These are phyloP conservation scores for Decapterus maruadsi DNA, from an alignment of 2,797 vertebrate genomes.

Conservation along the genomic window DNA sequence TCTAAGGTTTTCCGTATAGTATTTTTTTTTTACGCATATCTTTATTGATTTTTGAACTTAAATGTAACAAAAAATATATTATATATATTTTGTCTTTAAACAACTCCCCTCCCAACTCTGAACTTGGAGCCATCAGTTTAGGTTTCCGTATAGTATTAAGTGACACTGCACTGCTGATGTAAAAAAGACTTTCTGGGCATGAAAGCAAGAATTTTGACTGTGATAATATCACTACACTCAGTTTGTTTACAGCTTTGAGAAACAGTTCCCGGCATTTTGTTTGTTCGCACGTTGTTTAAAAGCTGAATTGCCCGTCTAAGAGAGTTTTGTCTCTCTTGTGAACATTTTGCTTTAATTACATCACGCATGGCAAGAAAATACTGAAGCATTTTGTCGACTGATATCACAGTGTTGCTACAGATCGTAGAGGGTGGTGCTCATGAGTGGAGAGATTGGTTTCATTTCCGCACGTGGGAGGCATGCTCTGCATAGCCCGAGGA, in stretches of 20 bases:
- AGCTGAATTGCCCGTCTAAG: neutral
- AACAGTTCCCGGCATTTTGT: neutral
- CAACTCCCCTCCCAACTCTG: too few species aligned
- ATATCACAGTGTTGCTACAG: constrained; percentile 33
- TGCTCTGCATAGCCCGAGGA: constrained; percentile 59
- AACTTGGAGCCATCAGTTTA: too few species aligned
- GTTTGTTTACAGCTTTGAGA: neutral
- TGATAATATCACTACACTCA: neutral
- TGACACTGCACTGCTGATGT: neutral
- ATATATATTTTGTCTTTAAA: too few species aligned
- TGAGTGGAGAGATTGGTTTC: constrained; percentile 55
- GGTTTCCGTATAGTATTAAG: neutral
- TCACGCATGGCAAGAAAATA: constrained; percentile 22
- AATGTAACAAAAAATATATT: too few species aligned
- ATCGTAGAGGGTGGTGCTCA: constrained; percentile 40
- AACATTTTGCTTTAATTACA: constrained; percentile 38
- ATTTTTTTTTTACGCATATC: too few species aligned
- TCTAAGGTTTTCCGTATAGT: too few species aligned
- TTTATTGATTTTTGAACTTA: too few species aligned
- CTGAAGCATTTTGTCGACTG: neutral
- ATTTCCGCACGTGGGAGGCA: constrained; percentile 68
- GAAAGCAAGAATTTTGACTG: neutral
- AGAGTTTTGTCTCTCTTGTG: neutral
- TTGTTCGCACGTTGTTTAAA: neutral
- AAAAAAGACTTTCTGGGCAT: neutral